phyloP scores from a whole-genome alignment of 2,113 vertebrate species.

The Crotalus horridus region DNA sequence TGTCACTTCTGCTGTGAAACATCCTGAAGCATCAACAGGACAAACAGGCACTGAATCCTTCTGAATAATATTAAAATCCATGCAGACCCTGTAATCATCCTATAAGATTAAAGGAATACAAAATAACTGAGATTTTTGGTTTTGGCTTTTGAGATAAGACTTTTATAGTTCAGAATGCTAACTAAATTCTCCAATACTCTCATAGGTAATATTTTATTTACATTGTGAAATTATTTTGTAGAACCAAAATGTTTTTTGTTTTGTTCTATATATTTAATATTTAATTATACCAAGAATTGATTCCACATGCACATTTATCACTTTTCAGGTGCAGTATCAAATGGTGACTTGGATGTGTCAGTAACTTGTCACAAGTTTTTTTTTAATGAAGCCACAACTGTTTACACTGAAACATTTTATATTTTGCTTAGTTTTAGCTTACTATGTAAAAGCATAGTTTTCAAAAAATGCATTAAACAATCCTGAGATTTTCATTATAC shows the following conservation, averaged over 20 bases:
- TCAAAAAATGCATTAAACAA: neutral
- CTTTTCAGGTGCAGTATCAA: neutral
- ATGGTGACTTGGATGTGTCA: neutral
- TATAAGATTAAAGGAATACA: conserved; percentile 48
- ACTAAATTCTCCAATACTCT: neutral
- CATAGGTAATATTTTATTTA: neutral
- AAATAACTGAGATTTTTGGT: neutral
- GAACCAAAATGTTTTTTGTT: neutral
- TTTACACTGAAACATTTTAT: neutral
- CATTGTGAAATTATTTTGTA: neutral
- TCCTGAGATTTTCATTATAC: neutral
- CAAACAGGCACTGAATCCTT: conserved; percentile 91
- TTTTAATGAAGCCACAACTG: neutral
- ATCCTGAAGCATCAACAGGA: conserved; percentile 91
- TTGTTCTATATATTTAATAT: neutral
- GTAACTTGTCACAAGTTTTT: neutral
- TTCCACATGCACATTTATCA: neutral
- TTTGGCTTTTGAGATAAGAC: neutral
- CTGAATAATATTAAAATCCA: conserved; percentile 89
- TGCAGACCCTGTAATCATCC: conserved; percentile 94
- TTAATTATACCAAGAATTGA: neutral
- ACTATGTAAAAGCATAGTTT: neutral
- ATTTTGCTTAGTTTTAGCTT: neutral
- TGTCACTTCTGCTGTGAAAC: conserved; percentile 90
- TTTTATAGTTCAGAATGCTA: neutral